Percentiles rank a stretch among this genome's conserved stretches.
Evolutionary conservation across 1,140 invertebrate genomes (phyloP).

Genomic region (Odontomachus brunneus): DNA sequence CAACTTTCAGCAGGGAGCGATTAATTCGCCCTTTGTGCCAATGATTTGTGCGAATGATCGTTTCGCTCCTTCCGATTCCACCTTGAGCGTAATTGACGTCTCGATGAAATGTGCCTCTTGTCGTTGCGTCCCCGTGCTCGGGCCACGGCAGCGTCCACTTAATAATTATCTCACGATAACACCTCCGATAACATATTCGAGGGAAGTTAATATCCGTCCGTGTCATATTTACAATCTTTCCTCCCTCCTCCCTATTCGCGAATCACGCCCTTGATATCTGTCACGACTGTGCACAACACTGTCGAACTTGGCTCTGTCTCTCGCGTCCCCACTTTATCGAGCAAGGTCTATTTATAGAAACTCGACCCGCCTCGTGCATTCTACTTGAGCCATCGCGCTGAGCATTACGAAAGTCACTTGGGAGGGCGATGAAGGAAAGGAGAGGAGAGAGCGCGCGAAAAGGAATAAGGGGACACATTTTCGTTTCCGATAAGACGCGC

Average conservation of each 20-base stretch:
- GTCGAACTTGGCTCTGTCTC: not conserved
- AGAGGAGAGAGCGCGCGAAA: not conserved
- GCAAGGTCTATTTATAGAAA: conserved; percentile 45
- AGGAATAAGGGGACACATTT: conserved; percentile 4
- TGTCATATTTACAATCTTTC: too few relatives aligned
- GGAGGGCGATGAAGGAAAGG: not conserved
- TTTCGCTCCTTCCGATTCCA: too few relatives aligned
- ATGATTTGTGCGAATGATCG: too few relatives aligned
- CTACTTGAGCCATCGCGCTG: conserved; percentile 5
- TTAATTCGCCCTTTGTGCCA: not conserved
- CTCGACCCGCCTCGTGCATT: conserved; percentile 11
- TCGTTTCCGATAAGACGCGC: conserved; percentile 19
- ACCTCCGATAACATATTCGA: not conserved
- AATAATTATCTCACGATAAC: too few relatives aligned
- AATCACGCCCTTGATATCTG: conserved; percentile 18
- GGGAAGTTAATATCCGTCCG: not conserved
- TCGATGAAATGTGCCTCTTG: too few relatives aligned
- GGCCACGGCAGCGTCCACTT: too few relatives aligned
- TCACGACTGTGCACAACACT: not conserved
- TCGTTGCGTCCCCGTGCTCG: too few relatives aligned
- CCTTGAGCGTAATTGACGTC: too few relatives aligned
- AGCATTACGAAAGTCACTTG: conserved; percentile 25
- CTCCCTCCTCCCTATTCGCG: not conserved
- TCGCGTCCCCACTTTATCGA: conserved; percentile 40
- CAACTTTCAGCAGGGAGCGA: not conserved